These are phyloP conservation scores for Nycticryphes semicollaris DNA, from an alignment of 2,113 vertebrate species.

Conservation along the genomic window DNA sequence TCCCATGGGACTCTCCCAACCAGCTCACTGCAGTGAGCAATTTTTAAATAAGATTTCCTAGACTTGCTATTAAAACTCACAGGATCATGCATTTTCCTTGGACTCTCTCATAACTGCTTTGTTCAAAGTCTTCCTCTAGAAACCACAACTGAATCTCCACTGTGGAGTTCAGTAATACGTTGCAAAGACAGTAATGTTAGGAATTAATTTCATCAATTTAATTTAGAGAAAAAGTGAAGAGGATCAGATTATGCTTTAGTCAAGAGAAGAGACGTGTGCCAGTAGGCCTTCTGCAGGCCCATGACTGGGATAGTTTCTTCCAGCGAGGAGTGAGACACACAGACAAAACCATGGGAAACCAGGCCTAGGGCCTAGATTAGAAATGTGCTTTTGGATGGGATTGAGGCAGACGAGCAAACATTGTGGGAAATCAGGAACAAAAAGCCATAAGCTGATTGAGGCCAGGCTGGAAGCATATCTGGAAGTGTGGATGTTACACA, in stretches of 20 bases:
- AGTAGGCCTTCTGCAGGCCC: background rate
- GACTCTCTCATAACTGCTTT: background rate
- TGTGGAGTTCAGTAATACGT: background rate
- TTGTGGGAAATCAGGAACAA: background rate
- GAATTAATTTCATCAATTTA: background rate
- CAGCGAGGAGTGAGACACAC: background rate
- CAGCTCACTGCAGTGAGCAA: background rate
- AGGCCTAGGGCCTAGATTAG: background rate
- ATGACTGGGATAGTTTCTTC: background rate
- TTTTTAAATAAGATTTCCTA: background rate
- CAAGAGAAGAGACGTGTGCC: background rate
- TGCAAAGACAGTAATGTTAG: background rate
- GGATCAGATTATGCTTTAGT: background rate
- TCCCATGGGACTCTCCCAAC: too few relatives aligned
- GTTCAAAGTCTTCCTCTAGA: background rate
- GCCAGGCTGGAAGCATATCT: background rate
- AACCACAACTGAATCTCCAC: background rate
- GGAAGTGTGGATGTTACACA: background rate
- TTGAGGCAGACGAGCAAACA: background rate
- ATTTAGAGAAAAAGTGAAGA: background rate
- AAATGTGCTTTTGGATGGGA: background rate
- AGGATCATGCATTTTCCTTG: background rate
- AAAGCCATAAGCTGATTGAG: background rate
- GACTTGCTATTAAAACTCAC: background rate
- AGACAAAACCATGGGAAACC: background rate